A percentile compares a stretch with the other conserved stretches of the same genome.
Conservation (phyloP, 2,888 invertebrate species). For the Ophioninae sp. region DNA sequence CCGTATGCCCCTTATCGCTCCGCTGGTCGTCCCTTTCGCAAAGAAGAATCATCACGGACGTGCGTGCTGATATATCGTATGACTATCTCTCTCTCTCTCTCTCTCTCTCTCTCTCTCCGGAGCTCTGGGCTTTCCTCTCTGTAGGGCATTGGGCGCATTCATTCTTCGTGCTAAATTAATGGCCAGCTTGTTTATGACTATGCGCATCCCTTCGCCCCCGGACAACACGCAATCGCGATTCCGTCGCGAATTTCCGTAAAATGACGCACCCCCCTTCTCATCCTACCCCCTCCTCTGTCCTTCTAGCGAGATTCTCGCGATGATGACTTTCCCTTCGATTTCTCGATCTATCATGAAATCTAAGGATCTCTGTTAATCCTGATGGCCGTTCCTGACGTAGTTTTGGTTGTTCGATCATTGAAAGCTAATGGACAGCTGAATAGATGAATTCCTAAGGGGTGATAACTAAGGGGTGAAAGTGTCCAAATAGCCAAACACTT, state of each 20-base stretch:
- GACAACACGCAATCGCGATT: conserved; percentile 74
- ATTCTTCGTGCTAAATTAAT: conserved; percentile 78
- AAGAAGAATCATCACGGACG: conserved; percentile 33
- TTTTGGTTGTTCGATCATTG: too few relatives aligned
- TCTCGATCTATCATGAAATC: background rate
- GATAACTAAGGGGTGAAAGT: too few relatives aligned
- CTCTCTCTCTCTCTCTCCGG: background rate
- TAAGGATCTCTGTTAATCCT: too few relatives aligned
- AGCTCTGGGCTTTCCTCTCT: conserved; percentile 60
- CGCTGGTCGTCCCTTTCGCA: conserved; percentile 18
- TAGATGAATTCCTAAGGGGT: too few relatives aligned
- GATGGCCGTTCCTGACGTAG: too few relatives aligned
- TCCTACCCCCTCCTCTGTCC: background rate
- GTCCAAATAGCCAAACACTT: too few relatives aligned
- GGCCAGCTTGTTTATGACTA: conserved; percentile 79
- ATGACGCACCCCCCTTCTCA: conserved; percentile 51
- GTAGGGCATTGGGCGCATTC: conserved; percentile 77
- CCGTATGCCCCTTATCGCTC: conserved; percentile 49
- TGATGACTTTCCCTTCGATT: background rate
- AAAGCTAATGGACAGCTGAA: too few relatives aligned
- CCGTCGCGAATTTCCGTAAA: conserved; percentile 77
- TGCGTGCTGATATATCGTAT: conserved; percentile 35
- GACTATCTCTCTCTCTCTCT: conserved; percentile 2
- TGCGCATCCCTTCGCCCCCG: conserved; percentile 68
- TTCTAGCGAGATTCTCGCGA: background rate